Conservation (phyloP, 2,888 invertebrate species). For the Metallyticus violacea region DNA sequence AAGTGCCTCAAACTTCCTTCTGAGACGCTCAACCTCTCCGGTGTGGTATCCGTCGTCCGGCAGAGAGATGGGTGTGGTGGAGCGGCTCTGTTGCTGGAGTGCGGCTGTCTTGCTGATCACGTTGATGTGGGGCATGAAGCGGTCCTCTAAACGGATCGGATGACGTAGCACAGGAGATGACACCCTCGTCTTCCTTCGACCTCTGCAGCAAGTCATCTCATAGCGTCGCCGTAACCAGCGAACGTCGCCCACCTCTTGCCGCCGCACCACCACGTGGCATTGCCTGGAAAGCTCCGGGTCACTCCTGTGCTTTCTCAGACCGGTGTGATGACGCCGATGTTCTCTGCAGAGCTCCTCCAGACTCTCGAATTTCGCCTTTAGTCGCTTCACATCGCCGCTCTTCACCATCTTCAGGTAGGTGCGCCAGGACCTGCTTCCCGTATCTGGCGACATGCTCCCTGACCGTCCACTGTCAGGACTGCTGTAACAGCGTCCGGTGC, state of each 20-base stretch:
- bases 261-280: slow-evolving; percentile 50
- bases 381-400: slow-evolving; percentile 72
- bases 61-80: slow-evolving; percentile 37
- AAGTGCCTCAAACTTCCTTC: slow-evolving; percentile 65
- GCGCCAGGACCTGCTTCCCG: slow-evolving; percentile 57
- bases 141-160: slow-evolving; percentile 63
- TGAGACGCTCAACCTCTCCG: slow-evolving; percentile 70
- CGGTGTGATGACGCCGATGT: slow-evolving; percentile 44
- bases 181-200: slow-evolving; percentile 51
- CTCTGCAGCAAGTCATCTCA: slow-evolving; percentile 52
- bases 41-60: slow-evolving; percentile 44
- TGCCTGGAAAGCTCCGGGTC: slow-evolving; percentile 72
- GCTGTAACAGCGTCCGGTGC: background rate
- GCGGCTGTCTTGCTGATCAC: slow-evolving; percentile 84
- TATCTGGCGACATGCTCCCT: slow-evolving; percentile 71
- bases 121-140: slow-evolving; percentile 85
- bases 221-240: slow-evolving; percentile 60
- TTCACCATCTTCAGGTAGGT: slow-evolving; percentile 68
- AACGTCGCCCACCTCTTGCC: slow-evolving; percentile 57
- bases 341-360: slow-evolving; percentile 49
- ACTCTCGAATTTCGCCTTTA: slow-evolving; percentile 76
- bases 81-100: slow-evolving; percentile 48
- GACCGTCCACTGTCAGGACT: slow-evolving; percentile 48
- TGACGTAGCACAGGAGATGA: slow-evolving; percentile 63
- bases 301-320: slow-evolving; percentile 64